These are phyloP conservation scores for Ranitomeya variabilis DNA, from an alignment of 2,113 vertebrate genomes.

Conservation along the genomic window DNA sequence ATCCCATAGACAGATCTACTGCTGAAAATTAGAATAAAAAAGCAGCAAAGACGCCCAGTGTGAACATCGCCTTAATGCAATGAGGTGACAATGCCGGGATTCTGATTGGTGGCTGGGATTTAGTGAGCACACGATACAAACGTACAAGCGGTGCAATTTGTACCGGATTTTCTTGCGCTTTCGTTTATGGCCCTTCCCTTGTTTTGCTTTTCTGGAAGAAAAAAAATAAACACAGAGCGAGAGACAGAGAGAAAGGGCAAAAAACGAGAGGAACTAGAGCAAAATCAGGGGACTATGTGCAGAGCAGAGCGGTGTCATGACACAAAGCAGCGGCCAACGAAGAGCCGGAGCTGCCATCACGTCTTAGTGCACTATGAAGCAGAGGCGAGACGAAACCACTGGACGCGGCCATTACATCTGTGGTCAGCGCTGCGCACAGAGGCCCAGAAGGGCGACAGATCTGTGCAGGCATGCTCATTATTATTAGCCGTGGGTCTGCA, in stretches of 20 bases:
- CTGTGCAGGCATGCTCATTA: not conserved
- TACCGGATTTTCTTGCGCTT: slow-evolving; percentile 97
- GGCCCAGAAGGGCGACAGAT: not conserved
- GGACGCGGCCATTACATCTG: not conserved
- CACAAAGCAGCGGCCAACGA: not conserved
- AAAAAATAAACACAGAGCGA: slow-evolving; percentile 66
- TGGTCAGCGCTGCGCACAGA: not conserved
- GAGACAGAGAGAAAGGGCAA: slow-evolving; percentile 62
- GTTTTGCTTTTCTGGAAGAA: slow-evolving; percentile 94
- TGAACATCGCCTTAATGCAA: not conserved
- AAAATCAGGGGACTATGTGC: slow-evolving; percentile 53
- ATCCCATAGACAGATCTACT: no score
- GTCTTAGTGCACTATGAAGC: not conserved
- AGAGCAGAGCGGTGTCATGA: not conserved
- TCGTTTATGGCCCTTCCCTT: slow-evolving; percentile 95
- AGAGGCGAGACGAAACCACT: not conserved
- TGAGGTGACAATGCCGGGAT: slow-evolving; percentile 8
- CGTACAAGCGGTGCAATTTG: slow-evolving; percentile 91
- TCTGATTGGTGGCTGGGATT: not conserved
- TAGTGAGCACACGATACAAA: slow-evolving; percentile 80
- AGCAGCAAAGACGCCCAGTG: no score
- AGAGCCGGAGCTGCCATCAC: no score
- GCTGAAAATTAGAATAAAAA: no score
- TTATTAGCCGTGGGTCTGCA: not conserved
- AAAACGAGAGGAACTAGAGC: slow-evolving; percentile 57